Conservation (phyloP, 2,113 vertebrate genomes). For the Ardeotis arabs region DNA sequence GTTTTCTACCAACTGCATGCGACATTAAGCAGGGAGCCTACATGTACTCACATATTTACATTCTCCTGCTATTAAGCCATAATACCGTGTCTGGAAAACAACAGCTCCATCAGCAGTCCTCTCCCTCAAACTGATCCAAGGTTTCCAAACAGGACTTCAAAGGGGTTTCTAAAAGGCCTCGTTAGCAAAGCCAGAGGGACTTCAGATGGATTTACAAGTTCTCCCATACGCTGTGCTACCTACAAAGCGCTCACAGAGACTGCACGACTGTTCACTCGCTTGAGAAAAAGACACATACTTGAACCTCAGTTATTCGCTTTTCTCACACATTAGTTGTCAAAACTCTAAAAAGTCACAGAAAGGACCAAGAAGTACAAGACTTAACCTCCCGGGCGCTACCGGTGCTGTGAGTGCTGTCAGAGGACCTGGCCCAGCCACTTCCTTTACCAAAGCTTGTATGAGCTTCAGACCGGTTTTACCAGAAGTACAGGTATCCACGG, state of each 20-base stretch:
- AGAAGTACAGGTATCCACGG: neutral
- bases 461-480: neutral
- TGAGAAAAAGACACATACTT: rapidly evolving
- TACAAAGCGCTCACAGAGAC: rapidly evolving
- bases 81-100: rapidly evolving
- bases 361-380: neutral
- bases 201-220: neutral
- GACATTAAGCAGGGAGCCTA: rapidly evolving
- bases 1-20: neutral
- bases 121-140: too few species aligned
- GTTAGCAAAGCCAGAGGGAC: neutral
- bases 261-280: too few species aligned
- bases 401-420: rapidly evolving
- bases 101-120: neutral
- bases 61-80: neutral
- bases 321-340: rapidly evolving
- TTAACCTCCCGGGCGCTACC: neutral
- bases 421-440: neutral
- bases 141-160: neutral
- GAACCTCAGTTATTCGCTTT: neutral
- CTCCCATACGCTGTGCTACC: rapidly evolving
- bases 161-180: neutral
- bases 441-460: neutral
- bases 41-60: neutral
- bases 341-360: rapidly evolving